Conservation (phyloP, 1,140 invertebrate genomes). For the Heliconius congener region DNA sequence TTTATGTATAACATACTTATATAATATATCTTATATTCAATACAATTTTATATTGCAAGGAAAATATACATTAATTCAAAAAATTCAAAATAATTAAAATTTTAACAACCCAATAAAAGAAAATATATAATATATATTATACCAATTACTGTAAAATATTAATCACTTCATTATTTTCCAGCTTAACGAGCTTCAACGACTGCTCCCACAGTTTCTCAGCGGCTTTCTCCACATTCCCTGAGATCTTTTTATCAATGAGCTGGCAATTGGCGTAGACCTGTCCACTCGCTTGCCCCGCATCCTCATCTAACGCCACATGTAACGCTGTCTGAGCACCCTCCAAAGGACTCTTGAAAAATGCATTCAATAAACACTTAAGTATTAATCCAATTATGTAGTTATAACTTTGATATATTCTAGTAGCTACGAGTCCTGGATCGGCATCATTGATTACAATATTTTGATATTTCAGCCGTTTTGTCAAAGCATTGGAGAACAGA, state of each 20-base stretch:
- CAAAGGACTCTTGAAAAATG: slow-evolving; percentile 45
- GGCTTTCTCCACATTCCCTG: slow-evolving; percentile 38
- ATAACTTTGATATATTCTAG: slow-evolving; percentile 62
- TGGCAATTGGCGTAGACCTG: slow-evolving; percentile 58
- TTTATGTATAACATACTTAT: too few relatives aligned
- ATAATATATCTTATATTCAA: too few relatives aligned
- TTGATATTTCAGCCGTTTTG: slow-evolving; percentile 79
- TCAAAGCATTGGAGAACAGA: slow-evolving; percentile 85
- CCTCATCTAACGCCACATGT: slow-evolving; percentile 50
- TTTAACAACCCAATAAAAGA: too few relatives aligned
- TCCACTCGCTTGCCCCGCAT: slow-evolving; percentile 53
- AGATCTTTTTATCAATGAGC: slow-evolving; percentile 19
- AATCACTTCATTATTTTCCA: slow-evolving; percentile 41
- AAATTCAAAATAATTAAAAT: too few relatives aligned
- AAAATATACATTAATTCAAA: too few relatives aligned
- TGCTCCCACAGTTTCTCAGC: slow-evolving; percentile 51
- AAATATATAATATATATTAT: background rate
- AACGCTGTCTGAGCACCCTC: slow-evolving; percentile 64
- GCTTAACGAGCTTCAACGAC: slow-evolving; percentile 49
- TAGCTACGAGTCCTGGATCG: slow-evolving; percentile 83
- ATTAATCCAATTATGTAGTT: slow-evolving; percentile 25
- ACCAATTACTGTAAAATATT: background rate
- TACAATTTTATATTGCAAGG: too few relatives aligned
- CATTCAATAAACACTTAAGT: slow-evolving; percentile 21
- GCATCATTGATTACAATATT: slow-evolving; percentile 81